Percentiles rank a stretch among this genome's conserved stretches.
These are phyloP conservation scores for Zapus hudsonius DNA, from an alignment of 2,113 vertebrate genomes.

Conservation along the genomic window DNA sequence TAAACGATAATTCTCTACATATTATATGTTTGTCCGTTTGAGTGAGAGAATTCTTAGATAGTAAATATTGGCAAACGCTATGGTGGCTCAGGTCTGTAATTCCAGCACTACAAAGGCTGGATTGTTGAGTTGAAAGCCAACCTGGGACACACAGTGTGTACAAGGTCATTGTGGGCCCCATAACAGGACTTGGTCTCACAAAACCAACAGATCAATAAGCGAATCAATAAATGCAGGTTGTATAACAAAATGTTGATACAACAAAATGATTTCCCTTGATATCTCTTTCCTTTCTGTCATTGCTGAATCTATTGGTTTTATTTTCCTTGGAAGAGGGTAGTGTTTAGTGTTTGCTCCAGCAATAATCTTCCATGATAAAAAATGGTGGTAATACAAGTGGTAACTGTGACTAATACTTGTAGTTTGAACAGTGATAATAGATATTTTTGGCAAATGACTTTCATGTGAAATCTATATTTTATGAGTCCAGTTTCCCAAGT, in stretches of 20 bases:
- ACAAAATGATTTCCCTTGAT: not conserved
- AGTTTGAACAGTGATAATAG: constrained; percentile 19
- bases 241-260: not conserved
- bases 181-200: too few relatives aligned
- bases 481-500: constrained; percentile 5
- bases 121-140: not conserved
- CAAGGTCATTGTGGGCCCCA: too few relatives aligned
- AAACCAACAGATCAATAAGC: too few relatives aligned
- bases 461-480: not conserved
- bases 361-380: constrained; percentile 17
- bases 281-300: not conserved
- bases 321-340: not conserved
- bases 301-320: constrained; percentile 21
- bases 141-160: not conserved
- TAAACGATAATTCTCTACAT: not conserved
- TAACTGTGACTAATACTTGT: not conserved
- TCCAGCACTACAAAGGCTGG: too few relatives aligned
- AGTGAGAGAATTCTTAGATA: not conserved
- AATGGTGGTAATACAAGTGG: not conserved
- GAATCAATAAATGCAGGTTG: too few relatives aligned
- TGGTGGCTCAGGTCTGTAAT: not conserved
- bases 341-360: not conserved
- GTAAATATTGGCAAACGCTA: not conserved
- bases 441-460: constrained; percentile 24
- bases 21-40: constrained; percentile 18